These are phyloP conservation scores for Micropoecilia bifurca DNA, from an alignment of 2,797 vertebrate species.

Conservation along the genomic window DNA sequence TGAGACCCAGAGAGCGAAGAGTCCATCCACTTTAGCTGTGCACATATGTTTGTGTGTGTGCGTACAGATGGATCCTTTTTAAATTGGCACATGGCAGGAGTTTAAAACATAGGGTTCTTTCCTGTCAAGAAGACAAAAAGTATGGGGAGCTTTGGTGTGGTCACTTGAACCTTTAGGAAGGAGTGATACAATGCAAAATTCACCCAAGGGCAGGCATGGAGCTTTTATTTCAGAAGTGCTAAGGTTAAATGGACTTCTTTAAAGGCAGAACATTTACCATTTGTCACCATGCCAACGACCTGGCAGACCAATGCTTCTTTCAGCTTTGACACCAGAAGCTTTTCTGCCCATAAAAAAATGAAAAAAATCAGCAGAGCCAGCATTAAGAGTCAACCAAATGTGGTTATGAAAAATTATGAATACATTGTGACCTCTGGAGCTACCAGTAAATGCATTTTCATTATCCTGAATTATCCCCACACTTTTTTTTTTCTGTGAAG, in stretches of 20 bases:
- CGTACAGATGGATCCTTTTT: constrained; percentile 30
- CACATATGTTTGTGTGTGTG: constrained; percentile 7
- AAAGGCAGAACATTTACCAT: constrained; percentile 15
- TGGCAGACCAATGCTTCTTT: constrained; percentile 54
- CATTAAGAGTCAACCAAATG: constrained; percentile 73
- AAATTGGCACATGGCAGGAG: constrained; percentile 24
- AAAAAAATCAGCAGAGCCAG: constrained; percentile 47
- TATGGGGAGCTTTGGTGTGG: constrained; percentile 23
- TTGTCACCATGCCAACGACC: constrained; percentile 69
- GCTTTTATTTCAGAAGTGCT: constrained; percentile 6
- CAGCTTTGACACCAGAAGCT: constrained; percentile 62
- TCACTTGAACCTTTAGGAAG: constrained; percentile 51
- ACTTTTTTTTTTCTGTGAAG: constrained; percentile 38
- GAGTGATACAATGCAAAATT: constrained; percentile 66
- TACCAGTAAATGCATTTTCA: constrained; percentile 49
- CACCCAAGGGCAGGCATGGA: constrained; percentile 55
- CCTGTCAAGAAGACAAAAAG: constrained; percentile 39
- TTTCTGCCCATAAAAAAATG: constrained; percentile 54
- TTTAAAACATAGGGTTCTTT: constrained; percentile 27
- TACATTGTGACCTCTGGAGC: constrained; percentile 65
- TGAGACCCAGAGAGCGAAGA: constrained; percentile 38
- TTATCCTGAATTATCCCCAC: constrained; percentile 58
- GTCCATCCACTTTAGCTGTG: constrained; percentile 2
- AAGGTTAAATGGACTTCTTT: constrained; percentile 22
- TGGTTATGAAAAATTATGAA: constrained; percentile 67